Percentiles rank a stretch among this genome's conserved stretches.
Evolutionary conservation across 2,797 vertebrate genomes (phyloP).

Genomic region (Rousettus madagascariensis): DNA sequence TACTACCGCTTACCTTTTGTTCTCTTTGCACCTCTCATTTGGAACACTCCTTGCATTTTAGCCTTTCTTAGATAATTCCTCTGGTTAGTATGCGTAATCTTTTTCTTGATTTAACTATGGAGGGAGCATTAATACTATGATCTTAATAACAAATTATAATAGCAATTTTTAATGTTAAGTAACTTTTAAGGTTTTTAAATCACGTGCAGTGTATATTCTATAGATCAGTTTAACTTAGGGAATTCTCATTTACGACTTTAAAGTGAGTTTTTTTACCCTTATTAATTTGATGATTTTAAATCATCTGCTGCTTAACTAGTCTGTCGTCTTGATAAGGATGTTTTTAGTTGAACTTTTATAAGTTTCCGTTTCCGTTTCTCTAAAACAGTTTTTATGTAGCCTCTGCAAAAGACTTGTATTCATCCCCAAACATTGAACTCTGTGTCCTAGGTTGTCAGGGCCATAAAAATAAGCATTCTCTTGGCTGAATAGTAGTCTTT

Average conservation of each 20-base stretch:
- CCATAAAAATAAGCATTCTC: neutral
- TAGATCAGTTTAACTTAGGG: neutral
- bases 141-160: neutral
- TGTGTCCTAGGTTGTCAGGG: neutral
- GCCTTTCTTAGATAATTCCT: neutral
- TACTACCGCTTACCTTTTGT: neutral
- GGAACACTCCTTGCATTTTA: neutral
- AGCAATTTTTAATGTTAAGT: neutral
- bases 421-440: neutral
- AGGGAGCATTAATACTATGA: neutral
- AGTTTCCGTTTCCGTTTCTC: neutral
- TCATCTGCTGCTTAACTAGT: neutral
- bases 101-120: neutral
- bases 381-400: neutral
- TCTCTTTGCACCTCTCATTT: neutral
- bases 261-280: neutral
- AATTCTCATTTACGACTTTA: neutral
- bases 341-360: neutral
- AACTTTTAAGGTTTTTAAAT: neutral
- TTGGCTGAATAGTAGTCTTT: neutral
- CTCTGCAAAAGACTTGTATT: neutral
- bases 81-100: neutral
- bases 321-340: neutral
- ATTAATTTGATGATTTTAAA: neutral
- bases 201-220: neutral